Percentiles rank a stretch among this genome's conserved stretches.
Conservation (phyloP, 2,797 vertebrate species). For the Ptychobarbus kaznakovi region DNA sequence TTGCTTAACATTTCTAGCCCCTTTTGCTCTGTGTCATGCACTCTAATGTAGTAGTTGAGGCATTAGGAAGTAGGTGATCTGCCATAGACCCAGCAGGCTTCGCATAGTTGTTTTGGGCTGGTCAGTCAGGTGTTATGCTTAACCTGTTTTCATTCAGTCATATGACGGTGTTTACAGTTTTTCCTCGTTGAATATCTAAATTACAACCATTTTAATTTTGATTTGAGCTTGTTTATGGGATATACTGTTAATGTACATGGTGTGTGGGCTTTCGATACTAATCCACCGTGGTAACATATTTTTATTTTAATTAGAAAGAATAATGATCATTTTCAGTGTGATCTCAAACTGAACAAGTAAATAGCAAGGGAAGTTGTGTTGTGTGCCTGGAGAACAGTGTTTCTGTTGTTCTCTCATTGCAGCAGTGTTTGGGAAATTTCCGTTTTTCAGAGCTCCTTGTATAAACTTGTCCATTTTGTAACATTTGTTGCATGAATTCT, state of each 20-base stretch:
- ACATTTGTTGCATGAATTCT: background rate
- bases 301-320: background rate
- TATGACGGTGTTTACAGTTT: background rate
- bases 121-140: conserved; percentile 16
- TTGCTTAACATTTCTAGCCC: background rate
- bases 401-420: conserved; percentile 3
- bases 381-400: background rate
- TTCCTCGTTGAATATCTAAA: background rate
- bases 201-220: background rate
- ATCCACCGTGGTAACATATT: background rate
- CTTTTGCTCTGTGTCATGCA: background rate
- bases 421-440: background rate
- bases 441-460: background rate
- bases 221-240: background rate
- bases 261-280: background rate
- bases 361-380: background rate
- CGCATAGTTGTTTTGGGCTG: conserved; percentile 6
- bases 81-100: background rate
- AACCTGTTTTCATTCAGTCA: conserved; percentile 20
- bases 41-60: background rate
- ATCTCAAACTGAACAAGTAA: background rate
- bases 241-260: background rate
- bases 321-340: background rate
- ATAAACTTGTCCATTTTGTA: background rate
- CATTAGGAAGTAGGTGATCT: background rate